Evolutionary conservation across 2,888 invertebrate genomes (phyloP), one percentile per base, ranked within the genome.

Genomic region (Drosophila merina): DNA sequence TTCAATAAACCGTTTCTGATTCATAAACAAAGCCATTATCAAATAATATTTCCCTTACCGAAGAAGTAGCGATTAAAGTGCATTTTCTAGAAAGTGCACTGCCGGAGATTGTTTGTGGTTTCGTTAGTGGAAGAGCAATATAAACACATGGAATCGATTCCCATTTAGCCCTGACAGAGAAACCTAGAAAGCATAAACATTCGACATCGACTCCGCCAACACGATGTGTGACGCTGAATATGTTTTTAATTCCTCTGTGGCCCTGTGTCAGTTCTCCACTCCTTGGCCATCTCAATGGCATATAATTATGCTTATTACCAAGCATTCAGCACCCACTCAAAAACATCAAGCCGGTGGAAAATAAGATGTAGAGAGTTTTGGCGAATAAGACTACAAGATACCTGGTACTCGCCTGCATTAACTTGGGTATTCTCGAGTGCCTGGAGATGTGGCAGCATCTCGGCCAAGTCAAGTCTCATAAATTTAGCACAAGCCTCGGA

Each of bases 311-410:
- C 76, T 84, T 86, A 86, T 89, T 89, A 88, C 82, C 84, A 86
- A 55, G 64, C 75, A 89, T 88, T 89, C 89, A 88, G 88, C 89
- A 84, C 89, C 89, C 86, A 88, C 89, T 84, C 89, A 66, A 74
- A 79, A 72, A 68, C 58, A 50, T 51, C 51, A 57, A 52, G 54
- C 28, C 47, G 38, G 31, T 12, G 20, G 36, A 36, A 9, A 44
- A 52, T 33, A 31, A 55, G 58, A 45, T 58, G 51, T 50, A 38
- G 26, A 31, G 28, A n/a, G 40, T 14, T 1, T 14, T 20, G 8
- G 10, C 25, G 1, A 4, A 25, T 9, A 4, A 20, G 44, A 44
- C 44, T 25, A 25, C 4, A 5, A 10, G 25, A 10, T 44, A 44
- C 44, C 44, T 44, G 44, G 20, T 44, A 44, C 48, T 48, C n/a